phyloP scores from a whole-genome alignment of 1,140 invertebrate genomes.

The Orius laevigatus region DNA sequence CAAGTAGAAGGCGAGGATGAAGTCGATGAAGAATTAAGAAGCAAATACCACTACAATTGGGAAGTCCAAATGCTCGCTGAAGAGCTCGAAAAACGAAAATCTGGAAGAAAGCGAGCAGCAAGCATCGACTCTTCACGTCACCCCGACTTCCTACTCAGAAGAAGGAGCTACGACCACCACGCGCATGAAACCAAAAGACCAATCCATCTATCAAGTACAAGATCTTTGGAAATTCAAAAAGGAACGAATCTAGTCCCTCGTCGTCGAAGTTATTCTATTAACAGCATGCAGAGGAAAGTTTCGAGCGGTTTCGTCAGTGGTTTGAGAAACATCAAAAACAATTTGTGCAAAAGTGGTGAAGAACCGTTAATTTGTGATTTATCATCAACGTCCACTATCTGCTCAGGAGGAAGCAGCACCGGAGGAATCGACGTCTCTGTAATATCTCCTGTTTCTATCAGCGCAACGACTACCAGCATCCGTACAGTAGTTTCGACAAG shows the following conservation, averaged over 20 bases:
- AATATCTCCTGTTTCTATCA: too few relatives aligned
- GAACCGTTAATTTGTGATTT: too few relatives aligned
- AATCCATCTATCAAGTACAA: neutral
- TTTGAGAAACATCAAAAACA: neutral
- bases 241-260: neutral
- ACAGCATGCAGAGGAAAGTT: neutral
- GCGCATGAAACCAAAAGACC: too few relatives aligned
- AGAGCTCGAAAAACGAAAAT: constrained; percentile 7
- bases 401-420: too few relatives aligned
- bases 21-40: neutral
- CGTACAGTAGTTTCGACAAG: too few relatives aligned
- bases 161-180: neutral
- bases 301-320: neutral
- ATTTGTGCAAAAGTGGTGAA: too few relatives aligned
- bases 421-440: too few relatives aligned
- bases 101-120: neutral
- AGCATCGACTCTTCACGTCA: constrained; percentile 3
- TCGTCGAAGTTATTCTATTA: neutral
- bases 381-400: too few relatives aligned
- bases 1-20: constrained; percentile 1
- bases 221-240: neutral
- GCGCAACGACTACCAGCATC: too few relatives aligned
- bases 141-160: neutral
- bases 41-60: constrained; percentile 6
- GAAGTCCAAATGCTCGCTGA: constrained; percentile 11